These are phyloP conservation scores for Holotrichia oblita DNA, from an alignment of 1,140 invertebrate genomes.

Conservation along the genomic window DNA sequence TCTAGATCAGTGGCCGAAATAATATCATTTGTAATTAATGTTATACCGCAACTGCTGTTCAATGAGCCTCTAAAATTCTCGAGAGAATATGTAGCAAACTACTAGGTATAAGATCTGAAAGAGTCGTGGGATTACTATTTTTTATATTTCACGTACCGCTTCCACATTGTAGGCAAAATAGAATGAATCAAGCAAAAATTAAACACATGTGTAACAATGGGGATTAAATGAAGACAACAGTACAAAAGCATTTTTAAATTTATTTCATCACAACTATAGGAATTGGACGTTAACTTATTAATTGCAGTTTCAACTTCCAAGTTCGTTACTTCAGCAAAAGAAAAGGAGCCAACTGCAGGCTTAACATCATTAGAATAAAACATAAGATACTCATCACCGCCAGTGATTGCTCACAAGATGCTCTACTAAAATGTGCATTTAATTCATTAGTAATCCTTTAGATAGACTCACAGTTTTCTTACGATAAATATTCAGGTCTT, in stretches of 20 bases:
- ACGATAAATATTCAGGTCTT: neutral
- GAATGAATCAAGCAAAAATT: neutral
- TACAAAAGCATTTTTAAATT: neutral
- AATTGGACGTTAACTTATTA: neutral
- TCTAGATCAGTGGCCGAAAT: no score
- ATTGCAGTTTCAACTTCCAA: neutral
- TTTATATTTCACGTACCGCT: neutral
- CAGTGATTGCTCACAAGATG: neutral
- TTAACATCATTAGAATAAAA: constrained; percentile 1
- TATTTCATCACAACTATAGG: neutral
- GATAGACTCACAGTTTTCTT: neutral
- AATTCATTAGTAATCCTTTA: neutral
- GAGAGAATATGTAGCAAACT: neutral
- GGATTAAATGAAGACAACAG: neutral
- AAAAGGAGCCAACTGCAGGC: neutral
- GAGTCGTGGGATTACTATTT: neutral
- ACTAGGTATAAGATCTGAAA: neutral
- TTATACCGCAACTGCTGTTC: neutral
- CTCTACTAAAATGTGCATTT: neutral
- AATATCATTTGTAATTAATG: no score
- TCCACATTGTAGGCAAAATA: neutral
- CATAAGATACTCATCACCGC: neutral
- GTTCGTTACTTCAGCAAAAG: neutral
- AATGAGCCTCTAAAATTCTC: neutral
- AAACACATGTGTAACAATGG: neutral